Base-by-base conservation (phyloP, 2,113 vertebrate species). In the Elaphurus davidianus region DNA sequence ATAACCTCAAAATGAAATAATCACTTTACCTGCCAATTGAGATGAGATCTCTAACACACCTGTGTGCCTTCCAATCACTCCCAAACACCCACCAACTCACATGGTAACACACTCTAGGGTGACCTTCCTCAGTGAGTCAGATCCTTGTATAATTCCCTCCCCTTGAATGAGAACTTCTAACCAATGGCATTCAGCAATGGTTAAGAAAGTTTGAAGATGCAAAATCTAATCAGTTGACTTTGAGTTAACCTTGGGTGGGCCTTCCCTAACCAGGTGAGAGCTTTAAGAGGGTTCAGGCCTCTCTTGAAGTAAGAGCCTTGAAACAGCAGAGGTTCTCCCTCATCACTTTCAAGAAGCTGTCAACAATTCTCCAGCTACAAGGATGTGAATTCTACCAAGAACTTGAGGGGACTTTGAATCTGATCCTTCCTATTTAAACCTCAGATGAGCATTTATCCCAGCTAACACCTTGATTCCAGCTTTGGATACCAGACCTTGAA, bases 81-180 rank as follows among this genome's bases (percentile, higher is more conserved):
- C 59, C 23, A 33, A 76, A 54, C 21, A 16, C 6, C 43, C 19
- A n/a, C 0, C 36, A 54, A 45, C 7, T 71, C 62, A 60, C 25
- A 0, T 27, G 43, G 6, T 1, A 23, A 84, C 40, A 78, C 0
- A 50, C 14, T 4, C 9, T 14, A 54, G 16, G 9, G 27, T 23
- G 50, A 33, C 5, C 23, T 21, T 28, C 17, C 30, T 33, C 30
- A 84, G 0, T 19, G 21, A 90, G 36, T 76, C 17, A 67, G 1
- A 4, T 5, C 47, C 13, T 8, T 81, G 8, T 64, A 43, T 67
- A 79, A 90, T 50, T 50, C 33, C 45, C 25, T 59, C 40, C 52
- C 36, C 1, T 87, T 57, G 2, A 45, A 4, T 19, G 9, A 81
- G 52, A 94, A 40, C 47, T 54, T 76, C 47, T 52, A 62, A 52